Base-by-base conservation (phyloP, 35 echinoderm and acorn worm species). In the Ophiothrix spiculata region DNA sequence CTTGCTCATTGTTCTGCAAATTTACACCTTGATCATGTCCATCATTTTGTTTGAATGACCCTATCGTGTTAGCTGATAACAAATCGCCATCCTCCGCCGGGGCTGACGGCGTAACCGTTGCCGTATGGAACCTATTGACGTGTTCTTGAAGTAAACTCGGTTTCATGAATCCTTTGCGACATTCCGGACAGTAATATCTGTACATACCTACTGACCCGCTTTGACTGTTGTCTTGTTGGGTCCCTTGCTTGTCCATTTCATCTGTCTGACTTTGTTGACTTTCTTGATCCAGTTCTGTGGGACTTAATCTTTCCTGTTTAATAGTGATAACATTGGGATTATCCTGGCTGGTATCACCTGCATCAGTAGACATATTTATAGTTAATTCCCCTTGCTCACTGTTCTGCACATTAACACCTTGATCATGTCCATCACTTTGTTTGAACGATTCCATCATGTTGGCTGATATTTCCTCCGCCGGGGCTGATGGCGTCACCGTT, bases 91-190 rank as follows among this genome's bases (percentile, higher is more conserved):
- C 73, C 36, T 84, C 82, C 21, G 77, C n/a, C 19, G 84, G 56
- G 16, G 84, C 74, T 16, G 84, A 32, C 4, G 75, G 37, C 38
- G 25, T 75, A 15, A 69, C 60, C 1, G 36, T 75, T 11, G 64
- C 84, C 16, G 64, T 56, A 46, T 86, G 84, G 37, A 86, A 39
- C n/a, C 84, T 69, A 38, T 86, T 74, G 37, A 86, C 77, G 74
- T 86, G 84, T 17, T 74, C 75, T 49, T 86, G 84, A 36, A 86
- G 38, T 21, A 86, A 77, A 29, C 84, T 74, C 32, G 75, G 75
- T 29, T 74, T 33, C 21, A 74, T 76, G 74, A 86, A 86, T 21
- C 37, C 75, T 56, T 86, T 86, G 10, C 84, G 64, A n/a, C 84
- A 86, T 16, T 76, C 84, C 33, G 84, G 84, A 34, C 84, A 86